Percentiles rank a stretch among this genome's conserved stretches.
Evolutionary conservation across 2,797 vertebrate genomes (phyloP).

Genomic region (Dipus sagitta): DNA sequence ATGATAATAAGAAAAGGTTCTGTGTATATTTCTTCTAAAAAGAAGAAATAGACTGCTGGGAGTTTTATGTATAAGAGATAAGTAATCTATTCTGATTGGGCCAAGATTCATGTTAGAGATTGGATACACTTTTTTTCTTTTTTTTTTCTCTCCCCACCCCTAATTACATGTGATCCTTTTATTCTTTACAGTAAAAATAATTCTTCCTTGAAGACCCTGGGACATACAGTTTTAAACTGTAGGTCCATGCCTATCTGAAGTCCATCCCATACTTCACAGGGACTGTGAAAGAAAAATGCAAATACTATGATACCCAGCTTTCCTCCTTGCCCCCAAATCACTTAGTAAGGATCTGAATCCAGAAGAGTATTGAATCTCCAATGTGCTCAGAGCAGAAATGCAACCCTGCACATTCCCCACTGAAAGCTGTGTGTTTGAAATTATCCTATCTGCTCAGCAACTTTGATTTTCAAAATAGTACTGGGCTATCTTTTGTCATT

Average conservation of each 20-base stretch:
- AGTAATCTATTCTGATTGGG: background rate
- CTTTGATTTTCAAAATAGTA: background rate
- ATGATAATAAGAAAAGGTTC: background rate
- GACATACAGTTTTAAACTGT: background rate
- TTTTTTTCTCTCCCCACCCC: background rate
- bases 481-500: background rate
- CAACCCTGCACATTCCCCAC: background rate
- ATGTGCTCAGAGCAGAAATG: background rate
- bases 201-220: background rate
- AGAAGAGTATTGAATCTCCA: background rate
- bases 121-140: background rate
- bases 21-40: background rate
- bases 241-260: background rate
- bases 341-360: background rate
- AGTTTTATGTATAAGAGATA: slow-evolving; percentile 43
- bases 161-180: background rate
- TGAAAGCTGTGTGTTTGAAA: background rate
- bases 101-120: background rate
- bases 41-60: background rate
- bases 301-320: background rate
- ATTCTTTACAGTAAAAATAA: background rate
- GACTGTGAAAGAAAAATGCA: background rate
- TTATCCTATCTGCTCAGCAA: background rate
- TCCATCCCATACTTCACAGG: background rate
- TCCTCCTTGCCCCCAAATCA: background rate